Percentiles rank a stretch among this genome's conserved stretches.
These are phyloP conservation scores for Coenobita brevimanus DNA, from an alignment of 1,140 invertebrate species.

Conservation along the genomic window DNA sequence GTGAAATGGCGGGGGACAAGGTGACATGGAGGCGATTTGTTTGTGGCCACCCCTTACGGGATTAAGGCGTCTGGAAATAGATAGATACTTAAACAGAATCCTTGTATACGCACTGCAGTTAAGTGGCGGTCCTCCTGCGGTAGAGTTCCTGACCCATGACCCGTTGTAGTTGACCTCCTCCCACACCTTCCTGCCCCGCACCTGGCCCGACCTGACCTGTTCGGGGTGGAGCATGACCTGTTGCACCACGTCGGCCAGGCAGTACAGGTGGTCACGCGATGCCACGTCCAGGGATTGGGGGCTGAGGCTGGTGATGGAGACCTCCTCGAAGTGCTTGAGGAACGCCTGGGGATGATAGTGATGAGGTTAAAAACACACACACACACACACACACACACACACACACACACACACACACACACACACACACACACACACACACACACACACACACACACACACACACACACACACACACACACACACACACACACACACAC, in stretches of 20 bases:
- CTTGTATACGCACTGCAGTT: conserved; percentile 80
- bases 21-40: too few relatives aligned
- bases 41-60: too few relatives aligned
- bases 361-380: neutral
- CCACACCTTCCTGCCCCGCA: conserved; percentile 79
- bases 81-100: too few relatives aligned
- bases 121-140: conserved; percentile 97
- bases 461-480: too few relatives aligned
- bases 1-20: too few relatives aligned
- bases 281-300: conserved; percentile 91
- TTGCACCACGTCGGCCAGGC: conserved; percentile 6
- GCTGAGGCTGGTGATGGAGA: conserved; percentile 78
- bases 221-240: conserved; percentile 11
- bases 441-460: too few relatives aligned
- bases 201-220: neutral
- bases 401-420: too few relatives aligned
- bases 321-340: conserved; percentile 26
- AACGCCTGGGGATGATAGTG: neutral
- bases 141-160: conserved; percentile 90
- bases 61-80: too few relatives aligned
- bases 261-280: conserved; percentile 9
- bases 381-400: too few relatives aligned
- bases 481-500: too few relatives aligned
- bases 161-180: conserved; percentile 96
- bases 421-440: too few relatives aligned